Percentiles rank a stretch among this genome's conserved stretches.
Conservation (phyloP, 2,797 vertebrate genomes). For the Sebastolobus alascanus region DNA sequence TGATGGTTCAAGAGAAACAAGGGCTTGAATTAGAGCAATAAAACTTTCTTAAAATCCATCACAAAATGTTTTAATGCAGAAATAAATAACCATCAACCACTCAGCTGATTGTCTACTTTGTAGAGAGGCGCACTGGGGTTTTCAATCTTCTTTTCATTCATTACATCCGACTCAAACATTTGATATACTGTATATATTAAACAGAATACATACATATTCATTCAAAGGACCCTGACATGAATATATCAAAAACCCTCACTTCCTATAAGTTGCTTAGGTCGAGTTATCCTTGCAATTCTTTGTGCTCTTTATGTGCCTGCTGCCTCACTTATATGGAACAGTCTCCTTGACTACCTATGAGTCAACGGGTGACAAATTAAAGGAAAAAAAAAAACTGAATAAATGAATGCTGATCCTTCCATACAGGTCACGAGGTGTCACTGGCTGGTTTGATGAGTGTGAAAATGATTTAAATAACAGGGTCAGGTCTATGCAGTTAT, state of each 20-base stretch:
- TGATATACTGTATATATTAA: background rate
- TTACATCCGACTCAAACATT: background rate
- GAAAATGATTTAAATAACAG: slow-evolving; percentile 28
- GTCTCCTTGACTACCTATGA: slow-evolving; percentile 23
- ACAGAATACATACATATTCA: background rate
- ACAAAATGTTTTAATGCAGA: background rate
- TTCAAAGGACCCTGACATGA: background rate
- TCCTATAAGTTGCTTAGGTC: background rate
- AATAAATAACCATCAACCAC: background rate
- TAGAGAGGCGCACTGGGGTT: background rate
- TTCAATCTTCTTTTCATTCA: slow-evolving; percentile 3
- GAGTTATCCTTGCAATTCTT: background rate
- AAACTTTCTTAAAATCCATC: background rate
- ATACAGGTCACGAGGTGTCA: slow-evolving; percentile 9
- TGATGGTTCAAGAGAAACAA: background rate
- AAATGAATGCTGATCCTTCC: slow-evolving; percentile 20
- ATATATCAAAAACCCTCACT: background rate
- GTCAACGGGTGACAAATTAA: slow-evolving; percentile 13
- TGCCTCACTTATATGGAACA: background rate
- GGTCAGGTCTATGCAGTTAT: background rate
- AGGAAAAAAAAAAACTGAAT: background rate
- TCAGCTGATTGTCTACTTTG: background rate
- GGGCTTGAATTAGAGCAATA: background rate
- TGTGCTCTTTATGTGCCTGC: background rate
- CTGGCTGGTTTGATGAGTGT: slow-evolving; percentile 14